Conservation (phyloP, 2,888 invertebrate species). For the Kuschelorhynchus macadamiae region DNA sequence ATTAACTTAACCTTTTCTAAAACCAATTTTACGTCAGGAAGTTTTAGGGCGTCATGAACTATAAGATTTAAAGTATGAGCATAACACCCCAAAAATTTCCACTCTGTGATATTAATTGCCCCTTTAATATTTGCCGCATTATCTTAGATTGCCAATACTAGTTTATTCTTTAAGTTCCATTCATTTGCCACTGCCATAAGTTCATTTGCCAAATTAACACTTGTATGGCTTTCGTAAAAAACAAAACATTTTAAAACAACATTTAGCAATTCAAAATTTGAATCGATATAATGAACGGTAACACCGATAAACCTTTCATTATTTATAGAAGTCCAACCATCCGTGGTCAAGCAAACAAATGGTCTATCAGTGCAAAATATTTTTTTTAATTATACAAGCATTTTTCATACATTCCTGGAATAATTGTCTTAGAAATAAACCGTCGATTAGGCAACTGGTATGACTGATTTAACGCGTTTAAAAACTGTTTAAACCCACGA, state of each 20-base stretch:
- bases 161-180: slow-evolving; percentile 48
- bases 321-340: slow-evolving; percentile 59
- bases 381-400: slow-evolving; percentile 45
- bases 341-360: slow-evolving; percentile 57
- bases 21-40: not conserved
- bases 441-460: slow-evolving; percentile 55
- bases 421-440: slow-evolving; percentile 53
- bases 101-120: slow-evolving; percentile 47
- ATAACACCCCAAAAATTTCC: slow-evolving; percentile 50
- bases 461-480: slow-evolving; percentile 53
- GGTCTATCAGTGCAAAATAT: slow-evolving; percentile 42
- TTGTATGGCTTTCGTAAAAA: slow-evolving; percentile 51
- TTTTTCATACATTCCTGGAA: slow-evolving; percentile 43
- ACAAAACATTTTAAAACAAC: slow-evolving; percentile 52
- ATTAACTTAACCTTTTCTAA: slow-evolving; percentile 14
- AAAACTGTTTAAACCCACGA: slow-evolving; percentile 53
- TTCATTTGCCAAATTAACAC: slow-evolving; percentile 46
- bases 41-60: slow-evolving; percentile 1
- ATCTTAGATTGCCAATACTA: slow-evolving; percentile 54
- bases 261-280: slow-evolving; percentile 48
- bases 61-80: slow-evolving; percentile 39
- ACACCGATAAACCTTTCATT: slow-evolving; percentile 58
- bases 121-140: slow-evolving; percentile 57
- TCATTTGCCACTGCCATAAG: slow-evolving; percentile 37
- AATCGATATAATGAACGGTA: slow-evolving; percentile 57